Percentiles rank a stretch among this genome's conserved stretches.
phyloP scores from a whole-genome alignment of 2,888 invertebrate genomes.

The Listrodromus nycthemerus region DNA sequence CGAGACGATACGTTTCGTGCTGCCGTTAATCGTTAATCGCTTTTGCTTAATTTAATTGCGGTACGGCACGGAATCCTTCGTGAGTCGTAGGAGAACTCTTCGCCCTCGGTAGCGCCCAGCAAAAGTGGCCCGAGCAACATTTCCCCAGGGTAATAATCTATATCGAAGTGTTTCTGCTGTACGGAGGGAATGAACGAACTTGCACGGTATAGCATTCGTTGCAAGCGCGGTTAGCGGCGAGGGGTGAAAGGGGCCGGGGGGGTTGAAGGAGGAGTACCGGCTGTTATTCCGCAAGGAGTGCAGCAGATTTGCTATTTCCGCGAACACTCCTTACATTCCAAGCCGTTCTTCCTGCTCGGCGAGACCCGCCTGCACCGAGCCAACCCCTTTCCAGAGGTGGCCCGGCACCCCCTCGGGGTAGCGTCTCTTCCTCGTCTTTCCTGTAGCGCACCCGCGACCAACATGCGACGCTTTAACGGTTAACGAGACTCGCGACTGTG shows the following conservation, averaged over 20 bases:
- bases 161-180: constrained; percentile 47
- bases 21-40: constrained; percentile 74
- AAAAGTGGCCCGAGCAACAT: constrained; percentile 53
- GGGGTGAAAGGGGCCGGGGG: constrained; percentile 23
- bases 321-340: constrained; percentile 66
- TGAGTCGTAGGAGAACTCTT: constrained; percentile 54
- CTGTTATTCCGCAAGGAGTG: constrained; percentile 69
- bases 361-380: constrained; percentile 52
- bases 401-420: background rate
- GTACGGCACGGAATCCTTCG: constrained; percentile 69
- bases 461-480: constrained; percentile 72
- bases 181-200: constrained; percentile 48
- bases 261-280: constrained; percentile 33
- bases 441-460: constrained; percentile 63
- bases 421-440: constrained; percentile 53
- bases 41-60: constrained; percentile 76
- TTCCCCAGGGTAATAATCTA: constrained; percentile 46
- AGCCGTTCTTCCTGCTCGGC: constrained; percentile 44
- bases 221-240: constrained; percentile 21
- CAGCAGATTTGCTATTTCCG: constrained; percentile 73
- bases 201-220: constrained; percentile 46
- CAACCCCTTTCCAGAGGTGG: constrained; percentile 49
- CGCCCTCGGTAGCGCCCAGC: constrained; percentile 31
- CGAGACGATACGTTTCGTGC: constrained; percentile 69
- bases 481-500: constrained; percentile 73